Evolutionary conservation across 2,797 vertebrate species (phyloP).

Genomic region (Paedocypris micromegethes): DNA sequence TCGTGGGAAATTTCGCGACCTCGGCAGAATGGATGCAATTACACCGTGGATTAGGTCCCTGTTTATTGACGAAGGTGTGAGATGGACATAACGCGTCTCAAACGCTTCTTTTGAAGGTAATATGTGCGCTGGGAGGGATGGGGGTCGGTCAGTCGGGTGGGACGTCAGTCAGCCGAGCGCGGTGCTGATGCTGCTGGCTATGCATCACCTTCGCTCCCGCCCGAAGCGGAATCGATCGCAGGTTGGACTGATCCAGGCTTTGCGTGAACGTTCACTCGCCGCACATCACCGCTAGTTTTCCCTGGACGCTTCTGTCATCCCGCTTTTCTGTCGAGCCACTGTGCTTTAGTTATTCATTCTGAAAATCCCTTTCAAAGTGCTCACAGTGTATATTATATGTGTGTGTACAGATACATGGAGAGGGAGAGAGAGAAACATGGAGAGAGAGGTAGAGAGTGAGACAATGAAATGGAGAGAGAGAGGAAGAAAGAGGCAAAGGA

Average conservation of each 20-base stretch:
- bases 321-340: conserved; percentile 5
- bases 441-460: no score
- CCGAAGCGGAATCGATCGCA: conserved; percentile 28
- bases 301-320: background rate
- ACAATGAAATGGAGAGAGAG: no score
- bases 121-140: conserved; percentile 1
- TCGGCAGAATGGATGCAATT: conserved; percentile 39
- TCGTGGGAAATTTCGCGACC: conserved; percentile 42
- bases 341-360: conserved; percentile 2
- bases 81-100: conserved; percentile 30
- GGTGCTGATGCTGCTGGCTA: conserved; percentile 15
- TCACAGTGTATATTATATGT: background rate
- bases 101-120: conserved; percentile 29
- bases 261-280: conserved; percentile 6
- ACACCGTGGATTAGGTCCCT: conserved; percentile 8
- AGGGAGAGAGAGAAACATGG: no score
- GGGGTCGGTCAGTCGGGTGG: background rate
- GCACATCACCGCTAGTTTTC: conserved; percentile 20
- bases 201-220: conserved; percentile 34
- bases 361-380: background rate
- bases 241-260: conserved; percentile 9
- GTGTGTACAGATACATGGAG: no score
- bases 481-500: no score
- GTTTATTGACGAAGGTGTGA: conserved; percentile 24
- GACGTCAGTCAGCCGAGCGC: background rate